These are phyloP conservation scores for Tethea ocularis DNA, from an alignment of 2,888 invertebrate genomes.

Conservation along the genomic window DNA sequence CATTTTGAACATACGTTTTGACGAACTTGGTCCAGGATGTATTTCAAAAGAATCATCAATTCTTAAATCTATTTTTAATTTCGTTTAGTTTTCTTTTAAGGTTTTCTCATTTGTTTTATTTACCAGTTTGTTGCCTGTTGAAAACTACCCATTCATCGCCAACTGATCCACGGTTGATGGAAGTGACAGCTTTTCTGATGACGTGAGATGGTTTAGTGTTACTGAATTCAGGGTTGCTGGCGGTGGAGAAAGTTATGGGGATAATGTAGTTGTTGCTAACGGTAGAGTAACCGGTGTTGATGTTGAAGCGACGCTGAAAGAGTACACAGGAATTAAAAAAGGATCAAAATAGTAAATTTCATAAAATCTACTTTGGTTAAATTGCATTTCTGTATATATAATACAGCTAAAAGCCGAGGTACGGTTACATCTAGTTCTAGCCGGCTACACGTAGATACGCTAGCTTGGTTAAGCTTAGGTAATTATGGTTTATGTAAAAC, in stretches of 20 bases:
- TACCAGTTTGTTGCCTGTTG: constrained; percentile 85
- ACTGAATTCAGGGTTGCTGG: constrained; percentile 65
- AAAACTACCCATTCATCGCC: constrained; percentile 84
- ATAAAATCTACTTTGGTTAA: background rate
- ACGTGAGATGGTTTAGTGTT: constrained; percentile 73
- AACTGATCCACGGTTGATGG: constrained; percentile 53
- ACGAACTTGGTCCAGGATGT: too few relatives aligned
- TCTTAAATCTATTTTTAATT: too few relatives aligned
- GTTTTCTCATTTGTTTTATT: constrained; percentile 16
- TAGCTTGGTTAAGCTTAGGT: too few relatives aligned
- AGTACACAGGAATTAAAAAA: background rate
- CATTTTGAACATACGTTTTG: too few relatives aligned
- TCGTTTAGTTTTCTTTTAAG: background rate
- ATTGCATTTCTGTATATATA: too few relatives aligned
- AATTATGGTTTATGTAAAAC: too few relatives aligned
- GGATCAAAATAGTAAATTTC: background rate
- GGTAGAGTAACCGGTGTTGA: constrained; percentile 60
- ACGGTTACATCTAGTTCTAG: too few relatives aligned
- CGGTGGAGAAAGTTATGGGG: constrained; percentile 69
- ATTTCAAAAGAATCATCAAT: too few relatives aligned
- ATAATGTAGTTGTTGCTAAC: constrained; percentile 63
- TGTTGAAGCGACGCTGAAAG: constrained; percentile 78
- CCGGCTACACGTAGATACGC: too few relatives aligned
- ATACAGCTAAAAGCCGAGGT: too few relatives aligned
- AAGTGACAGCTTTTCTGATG: constrained; percentile 48